A percentile compares a stretch with the other conserved stretches of the same genome.
These are phyloP conservation scores for Hucho hucho DNA, from an alignment of 2,113 vertebrate species.

Conservation along the genomic window DNA sequence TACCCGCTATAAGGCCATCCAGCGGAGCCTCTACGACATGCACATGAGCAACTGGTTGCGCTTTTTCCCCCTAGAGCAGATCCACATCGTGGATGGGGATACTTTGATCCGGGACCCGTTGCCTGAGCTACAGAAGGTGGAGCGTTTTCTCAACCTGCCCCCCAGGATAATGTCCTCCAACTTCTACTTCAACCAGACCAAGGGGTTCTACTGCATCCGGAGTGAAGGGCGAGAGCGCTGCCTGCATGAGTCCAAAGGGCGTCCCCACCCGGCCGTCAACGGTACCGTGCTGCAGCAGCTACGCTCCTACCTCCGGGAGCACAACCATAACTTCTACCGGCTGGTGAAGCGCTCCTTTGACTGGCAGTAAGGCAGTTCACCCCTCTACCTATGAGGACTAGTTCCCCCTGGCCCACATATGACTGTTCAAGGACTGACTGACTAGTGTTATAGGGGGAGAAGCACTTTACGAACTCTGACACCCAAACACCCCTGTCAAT, in stretches of 20 bases:
- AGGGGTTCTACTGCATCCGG: constrained; percentile 92
- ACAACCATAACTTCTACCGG: constrained; percentile 88
- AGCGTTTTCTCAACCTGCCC: constrained; percentile 85
- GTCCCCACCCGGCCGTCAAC: constrained; percentile 87
- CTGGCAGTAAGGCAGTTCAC: constrained; percentile 77
- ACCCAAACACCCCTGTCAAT: constrained; percentile 40
- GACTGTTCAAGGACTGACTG: constrained; percentile 25
- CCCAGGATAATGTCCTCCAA: constrained; percentile 86
- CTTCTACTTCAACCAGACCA: constrained; percentile 96
- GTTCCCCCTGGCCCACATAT: too few species aligned
- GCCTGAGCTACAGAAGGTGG: constrained; percentile 88
- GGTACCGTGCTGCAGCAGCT: constrained; percentile 85
- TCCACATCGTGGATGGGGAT: constrained; percentile 91
- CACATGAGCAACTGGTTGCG: constrained; percentile 92
- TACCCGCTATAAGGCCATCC: constrained; percentile 90
- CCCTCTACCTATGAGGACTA: constrained; percentile 17
- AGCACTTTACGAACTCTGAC: constrained; percentile 64
- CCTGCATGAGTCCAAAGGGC: constrained; percentile 91
- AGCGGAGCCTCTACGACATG: constrained; percentile 88
- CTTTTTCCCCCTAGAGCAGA: constrained; percentile 86
- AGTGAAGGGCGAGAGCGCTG: constrained; percentile 89
- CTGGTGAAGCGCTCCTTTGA: constrained; percentile 88
- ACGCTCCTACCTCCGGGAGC: constrained; percentile 85
- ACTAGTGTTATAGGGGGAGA: constrained; percentile 21
- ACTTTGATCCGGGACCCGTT: constrained; percentile 86